Percentiles rank a stretch among this genome's conserved stretches.
phyloP scores from a whole-genome alignment of 2,797 vertebrate species.

The Anguilla megastoma region DNA sequence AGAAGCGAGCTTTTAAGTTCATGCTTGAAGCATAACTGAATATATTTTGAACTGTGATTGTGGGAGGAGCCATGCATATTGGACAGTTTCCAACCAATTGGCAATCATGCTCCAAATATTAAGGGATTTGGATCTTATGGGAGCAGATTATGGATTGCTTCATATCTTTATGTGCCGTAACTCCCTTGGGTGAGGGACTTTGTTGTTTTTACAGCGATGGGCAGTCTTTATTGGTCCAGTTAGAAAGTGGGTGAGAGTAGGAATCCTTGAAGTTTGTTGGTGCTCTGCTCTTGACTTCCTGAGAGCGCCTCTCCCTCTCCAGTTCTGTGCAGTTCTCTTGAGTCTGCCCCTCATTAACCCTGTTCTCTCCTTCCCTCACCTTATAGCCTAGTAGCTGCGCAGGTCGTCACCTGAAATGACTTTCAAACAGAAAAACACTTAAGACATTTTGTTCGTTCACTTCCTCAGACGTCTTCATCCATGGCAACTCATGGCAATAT shows the following conservation, averaged over 20 bases:
- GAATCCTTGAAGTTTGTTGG: slow-evolving; percentile 11
- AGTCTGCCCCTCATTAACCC: neutral
- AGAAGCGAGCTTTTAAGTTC: neutral
- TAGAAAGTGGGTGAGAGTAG: neutral
- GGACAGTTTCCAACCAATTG: neutral
- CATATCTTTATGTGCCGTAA: neutral
- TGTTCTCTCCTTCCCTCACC: neutral
- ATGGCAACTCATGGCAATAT: neutral
- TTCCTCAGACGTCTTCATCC: neutral
- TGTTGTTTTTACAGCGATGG: neutral
- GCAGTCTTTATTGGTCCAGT: neutral
- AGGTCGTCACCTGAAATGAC: neutral
- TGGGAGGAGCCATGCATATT: neutral
- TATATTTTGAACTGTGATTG: neutral
- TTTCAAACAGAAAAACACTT: neutral
- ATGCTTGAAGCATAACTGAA: neutral
- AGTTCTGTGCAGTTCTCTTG: neutral
- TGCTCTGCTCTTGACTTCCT: neutral
- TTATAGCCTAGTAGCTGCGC: neutral
- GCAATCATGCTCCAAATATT: neutral
- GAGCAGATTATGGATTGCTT: neutral
- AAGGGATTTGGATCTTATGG: neutral
- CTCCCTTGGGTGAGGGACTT: neutral
- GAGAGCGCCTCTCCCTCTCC: neutral
- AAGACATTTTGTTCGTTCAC: neutral